Conservation (phyloP, 2,888 invertebrate species). For the Odontocerum albicorne region DNA sequence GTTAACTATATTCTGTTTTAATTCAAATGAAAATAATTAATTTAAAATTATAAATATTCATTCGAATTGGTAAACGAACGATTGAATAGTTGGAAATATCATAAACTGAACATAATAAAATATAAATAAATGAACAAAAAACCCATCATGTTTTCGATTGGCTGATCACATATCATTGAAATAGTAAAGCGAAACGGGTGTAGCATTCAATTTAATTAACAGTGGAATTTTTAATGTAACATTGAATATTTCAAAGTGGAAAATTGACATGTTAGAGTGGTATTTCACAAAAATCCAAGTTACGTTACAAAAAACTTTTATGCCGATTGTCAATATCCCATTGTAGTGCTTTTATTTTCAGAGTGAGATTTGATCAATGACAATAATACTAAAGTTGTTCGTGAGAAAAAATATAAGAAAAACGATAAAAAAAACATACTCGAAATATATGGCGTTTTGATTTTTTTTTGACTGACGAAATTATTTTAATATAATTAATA, state of each 20-base stretch:
- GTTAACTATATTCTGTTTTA: no score
- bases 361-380: background rate
- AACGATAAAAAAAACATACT: no score
- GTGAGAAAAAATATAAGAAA: no score
- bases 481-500: no score
- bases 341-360: background rate
- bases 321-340: background rate
- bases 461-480: no score
- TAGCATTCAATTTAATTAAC: conserved; percentile 14
- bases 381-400: no score
- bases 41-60: no score
- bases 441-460: no score
- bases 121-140: conserved; percentile 9
- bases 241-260: conserved; percentile 1
- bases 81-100: background rate
- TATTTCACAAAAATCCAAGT: conserved; percentile 1
- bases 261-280: conserved; percentile 7
- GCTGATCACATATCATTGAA: conserved; percentile 21
- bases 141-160: conserved; percentile 26
- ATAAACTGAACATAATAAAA: background rate
- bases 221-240: conserved; percentile 7
- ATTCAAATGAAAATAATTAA: no score
- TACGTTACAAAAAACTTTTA: background rate
- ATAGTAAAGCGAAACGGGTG: conserved; percentile 12
- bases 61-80: background rate